phyloP scores from a whole-genome alignment of 2,113 vertebrate genomes.

The Chinchilla lanigera region DNA sequence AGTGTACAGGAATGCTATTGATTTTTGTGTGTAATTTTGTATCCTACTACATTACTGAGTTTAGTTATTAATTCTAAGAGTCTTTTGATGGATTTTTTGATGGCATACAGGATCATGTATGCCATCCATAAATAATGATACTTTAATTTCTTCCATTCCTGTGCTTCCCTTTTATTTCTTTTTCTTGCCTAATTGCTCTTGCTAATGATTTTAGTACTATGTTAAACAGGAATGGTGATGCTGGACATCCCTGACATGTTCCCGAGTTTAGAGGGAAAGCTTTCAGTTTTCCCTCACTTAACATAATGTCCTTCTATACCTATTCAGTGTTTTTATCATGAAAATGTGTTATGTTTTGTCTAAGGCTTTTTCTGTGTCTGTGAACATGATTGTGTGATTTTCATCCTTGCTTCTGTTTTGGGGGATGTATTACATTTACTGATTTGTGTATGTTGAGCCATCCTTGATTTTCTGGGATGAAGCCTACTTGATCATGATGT shows the following conservation, averaged over 20 bases:
- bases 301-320: not conserved
- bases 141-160: not conserved
- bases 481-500: not conserved
- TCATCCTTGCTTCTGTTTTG: not conserved
- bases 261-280: not conserved
- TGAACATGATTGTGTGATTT: not conserved
- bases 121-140: not conserved
- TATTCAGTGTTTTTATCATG: not conserved
- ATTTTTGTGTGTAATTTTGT: not conserved
- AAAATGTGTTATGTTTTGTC: not conserved
- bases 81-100: not conserved
- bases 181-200: not conserved
- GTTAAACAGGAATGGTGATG: not conserved
- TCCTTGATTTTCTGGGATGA: not conserved
- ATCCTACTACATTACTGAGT: not conserved
- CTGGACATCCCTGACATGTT: not conserved
- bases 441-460: not conserved
- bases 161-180: not conserved
- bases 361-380: not conserved
- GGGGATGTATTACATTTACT: not conserved
- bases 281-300: not conserved
- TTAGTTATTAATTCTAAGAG: not conserved
- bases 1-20: not conserved
- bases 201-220: not conserved
- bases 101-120: too few relatives aligned